Percentiles rank a stretch among this genome's conserved stretches.
Evolutionary conservation across 1,140 invertebrate genomes (phyloP).

Genomic region (Leptinotarsa defecta): DNA sequence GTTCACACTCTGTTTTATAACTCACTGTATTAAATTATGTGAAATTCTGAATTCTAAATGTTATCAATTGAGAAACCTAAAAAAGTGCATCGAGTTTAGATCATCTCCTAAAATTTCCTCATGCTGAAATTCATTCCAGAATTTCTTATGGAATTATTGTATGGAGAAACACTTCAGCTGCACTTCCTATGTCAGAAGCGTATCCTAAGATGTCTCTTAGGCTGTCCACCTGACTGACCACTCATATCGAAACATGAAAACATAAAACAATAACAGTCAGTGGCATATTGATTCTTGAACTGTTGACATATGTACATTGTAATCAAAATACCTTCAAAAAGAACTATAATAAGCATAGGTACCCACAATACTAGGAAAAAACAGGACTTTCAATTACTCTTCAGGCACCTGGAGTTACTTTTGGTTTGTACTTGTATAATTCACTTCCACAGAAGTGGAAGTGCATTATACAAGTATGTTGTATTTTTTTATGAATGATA

Average conservation of each 20-base stretch:
- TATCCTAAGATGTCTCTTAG: neutral
- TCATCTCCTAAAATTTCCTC: neutral
- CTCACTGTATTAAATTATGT: conserved; percentile 24
- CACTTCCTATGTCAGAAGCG: conserved; percentile 6
- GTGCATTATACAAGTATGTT: too few relatives aligned
- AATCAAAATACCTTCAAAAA: neutral
- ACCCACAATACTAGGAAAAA: conserved; percentile 4
- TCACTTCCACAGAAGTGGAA: neutral
- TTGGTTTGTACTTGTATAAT: neutral
- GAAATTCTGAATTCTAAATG: neutral
- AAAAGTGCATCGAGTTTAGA: conserved; percentile 1
- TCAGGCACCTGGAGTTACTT: neutral
- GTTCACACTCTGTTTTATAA: too few relatives aligned
- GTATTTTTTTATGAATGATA: too few relatives aligned
- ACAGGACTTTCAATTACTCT: neutral
- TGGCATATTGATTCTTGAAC: too few relatives aligned
- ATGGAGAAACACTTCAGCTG: neutral
- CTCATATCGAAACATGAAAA: conserved; percentile 5
- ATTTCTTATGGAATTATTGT: neutral
- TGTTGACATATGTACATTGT: neutral
- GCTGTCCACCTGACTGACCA: neutral
- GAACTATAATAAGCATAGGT: neutral
- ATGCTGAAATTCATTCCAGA: neutral
- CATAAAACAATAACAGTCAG: too few relatives aligned
- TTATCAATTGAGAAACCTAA: conserved; percentile 17